Evolutionary conservation across 1,140 invertebrate species (phyloP).

Genomic region (Rhyacophila brunnea): DNA sequence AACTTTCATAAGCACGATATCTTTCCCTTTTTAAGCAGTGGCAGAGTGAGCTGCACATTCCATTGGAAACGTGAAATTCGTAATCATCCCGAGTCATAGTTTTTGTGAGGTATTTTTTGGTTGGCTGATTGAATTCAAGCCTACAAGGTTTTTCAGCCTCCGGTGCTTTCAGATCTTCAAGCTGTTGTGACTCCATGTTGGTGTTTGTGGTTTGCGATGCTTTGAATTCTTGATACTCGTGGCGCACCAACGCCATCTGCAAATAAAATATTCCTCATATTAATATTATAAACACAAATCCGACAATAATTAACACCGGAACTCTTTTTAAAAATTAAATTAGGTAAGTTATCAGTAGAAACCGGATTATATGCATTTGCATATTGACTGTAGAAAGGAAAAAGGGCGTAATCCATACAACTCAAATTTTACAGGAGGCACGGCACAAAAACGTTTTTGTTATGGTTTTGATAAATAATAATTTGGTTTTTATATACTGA

Average conservation of each 20-base stretch:
- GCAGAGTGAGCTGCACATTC: constrained; percentile 18
- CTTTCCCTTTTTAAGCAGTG: constrained; percentile 13
- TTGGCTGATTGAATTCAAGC: constrained; percentile 34
- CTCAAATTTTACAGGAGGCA: no score
- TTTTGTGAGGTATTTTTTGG: constrained; percentile 15
- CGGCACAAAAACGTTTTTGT: no score
- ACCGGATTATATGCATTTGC: no score
- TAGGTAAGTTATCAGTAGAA: no score
- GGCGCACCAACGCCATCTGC: constrained; percentile 15
- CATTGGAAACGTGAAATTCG: constrained; percentile 11
- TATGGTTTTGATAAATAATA: no score
- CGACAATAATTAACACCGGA: no score
- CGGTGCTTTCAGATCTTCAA: constrained; percentile 32
- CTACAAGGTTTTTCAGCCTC: constrained; percentile 4
- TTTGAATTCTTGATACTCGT: constrained; percentile 40
- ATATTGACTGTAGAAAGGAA: no score
- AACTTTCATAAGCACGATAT: not conserved
- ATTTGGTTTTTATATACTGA: no score
- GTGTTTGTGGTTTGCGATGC: constrained; percentile 38
- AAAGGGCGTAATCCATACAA: no score
- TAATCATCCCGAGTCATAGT: constrained; percentile 3
- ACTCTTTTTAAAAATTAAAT: no score
- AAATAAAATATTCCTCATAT: not conserved
- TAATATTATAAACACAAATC: no score
- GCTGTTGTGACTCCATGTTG: constrained; percentile 43